Conservation (phyloP, 1,140 invertebrate genomes). For the Conus ventricosus region DNA sequence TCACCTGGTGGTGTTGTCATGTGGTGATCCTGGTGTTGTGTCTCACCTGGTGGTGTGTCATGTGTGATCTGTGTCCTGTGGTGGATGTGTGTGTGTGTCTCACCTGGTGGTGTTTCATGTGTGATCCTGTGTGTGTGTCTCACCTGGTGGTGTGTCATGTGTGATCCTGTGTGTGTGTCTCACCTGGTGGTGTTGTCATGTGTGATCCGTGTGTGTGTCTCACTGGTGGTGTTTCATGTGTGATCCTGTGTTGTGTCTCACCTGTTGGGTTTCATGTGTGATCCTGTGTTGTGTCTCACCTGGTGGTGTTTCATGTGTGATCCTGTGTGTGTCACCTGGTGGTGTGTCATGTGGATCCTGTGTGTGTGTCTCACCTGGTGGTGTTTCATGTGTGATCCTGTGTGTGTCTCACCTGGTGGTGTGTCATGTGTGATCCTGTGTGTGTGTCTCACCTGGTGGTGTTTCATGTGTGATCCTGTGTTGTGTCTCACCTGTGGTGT, state of each 20-base stretch:
- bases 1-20: conserved; percentile 3
- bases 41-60: too few relatives aligned
- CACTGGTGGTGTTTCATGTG: too few relatives aligned
- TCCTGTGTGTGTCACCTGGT: not conserved
- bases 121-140: not conserved
- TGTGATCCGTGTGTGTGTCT: not conserved
- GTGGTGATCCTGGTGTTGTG: not conserved
- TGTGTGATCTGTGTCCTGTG: too few relatives aligned
- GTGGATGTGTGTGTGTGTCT: not conserved
- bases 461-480: not conserved
- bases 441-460: not conserved
- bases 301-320: too few relatives aligned
- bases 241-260: not conserved
- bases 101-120: not conserved
- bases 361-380: not conserved
- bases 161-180: not conserved
- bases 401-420: too few relatives aligned
- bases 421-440: too few relatives aligned
- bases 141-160: not conserved
- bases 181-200: not conserved
- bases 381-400: not conserved
- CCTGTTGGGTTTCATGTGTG: not conserved
- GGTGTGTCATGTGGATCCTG: too few relatives aligned
- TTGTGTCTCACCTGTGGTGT: too few relatives aligned
- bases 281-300: not conserved